Percentiles rank a stretch among this genome's conserved stretches.
Evolutionary conservation across 2,113 vertebrate genomes (phyloP).

Genomic region (Rhabdornis inornatus): DNA sequence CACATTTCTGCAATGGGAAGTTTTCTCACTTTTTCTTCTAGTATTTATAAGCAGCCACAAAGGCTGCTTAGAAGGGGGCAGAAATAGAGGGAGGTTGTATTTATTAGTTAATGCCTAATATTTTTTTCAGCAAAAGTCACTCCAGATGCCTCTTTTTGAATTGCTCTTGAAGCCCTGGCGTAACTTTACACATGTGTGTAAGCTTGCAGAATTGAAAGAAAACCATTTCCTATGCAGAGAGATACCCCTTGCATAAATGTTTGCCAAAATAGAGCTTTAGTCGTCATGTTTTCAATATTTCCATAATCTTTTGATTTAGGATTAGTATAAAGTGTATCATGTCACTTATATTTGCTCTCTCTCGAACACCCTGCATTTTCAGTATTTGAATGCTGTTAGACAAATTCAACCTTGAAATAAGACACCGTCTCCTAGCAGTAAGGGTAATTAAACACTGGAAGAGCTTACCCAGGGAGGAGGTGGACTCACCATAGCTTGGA

Average conservation of each 20-base stretch:
- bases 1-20: not conserved
- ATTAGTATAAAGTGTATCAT: constrained; percentile 55
- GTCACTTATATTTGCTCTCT: constrained; percentile 48
- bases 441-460: constrained; percentile 54
- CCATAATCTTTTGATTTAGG: constrained; percentile 65
- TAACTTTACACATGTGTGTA: not conserved
- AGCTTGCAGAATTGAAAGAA: constrained; percentile 14
- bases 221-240: constrained; percentile 12
- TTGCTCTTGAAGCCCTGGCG: not conserved
- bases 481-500: constrained; percentile 15
- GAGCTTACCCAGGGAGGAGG: constrained; percentile 13
- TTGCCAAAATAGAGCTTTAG: constrained; percentile 33
- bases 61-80: not conserved
- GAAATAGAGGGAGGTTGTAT: not conserved
- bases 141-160: not conserved
- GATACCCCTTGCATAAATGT: constrained; percentile 13
- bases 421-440: constrained; percentile 29
- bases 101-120: constrained; percentile 18
- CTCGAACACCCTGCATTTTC: constrained; percentile 8
- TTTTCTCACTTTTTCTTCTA: constrained; percentile 10
- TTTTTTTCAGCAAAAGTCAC: not conserved
- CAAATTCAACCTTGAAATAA: constrained; percentile 63
- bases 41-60: not conserved
- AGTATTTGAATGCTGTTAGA: constrained; percentile 40
- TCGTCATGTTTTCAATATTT: constrained; percentile 50